These are phyloP conservation scores for Ameiurus melas DNA, from an alignment of 2,113 vertebrate genomes.

Conservation along the genomic window DNA sequence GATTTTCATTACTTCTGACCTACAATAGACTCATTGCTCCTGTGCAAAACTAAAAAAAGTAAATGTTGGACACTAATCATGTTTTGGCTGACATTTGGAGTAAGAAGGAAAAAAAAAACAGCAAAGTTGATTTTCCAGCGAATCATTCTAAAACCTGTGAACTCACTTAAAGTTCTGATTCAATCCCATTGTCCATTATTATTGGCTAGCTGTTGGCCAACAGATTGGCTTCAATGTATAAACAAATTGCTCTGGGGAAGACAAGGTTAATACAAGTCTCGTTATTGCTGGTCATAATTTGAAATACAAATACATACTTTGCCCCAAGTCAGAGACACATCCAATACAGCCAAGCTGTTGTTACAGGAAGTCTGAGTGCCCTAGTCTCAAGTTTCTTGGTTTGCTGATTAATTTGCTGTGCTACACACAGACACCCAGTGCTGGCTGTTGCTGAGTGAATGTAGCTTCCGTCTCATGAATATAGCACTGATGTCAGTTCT, in stretches of 20 bases:
- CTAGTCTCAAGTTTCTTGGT: slow-evolving; percentile 13
- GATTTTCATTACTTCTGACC: background rate
- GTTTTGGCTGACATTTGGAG: background rate
- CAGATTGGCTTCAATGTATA: background rate
- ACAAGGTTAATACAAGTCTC: background rate
- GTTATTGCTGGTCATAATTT: slow-evolving; percentile 35
- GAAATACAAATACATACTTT: background rate
- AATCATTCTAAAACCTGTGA: background rate
- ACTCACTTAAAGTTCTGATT: background rate
- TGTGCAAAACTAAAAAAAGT: no score
- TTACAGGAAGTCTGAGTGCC: background rate
- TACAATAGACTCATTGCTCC: background rate
- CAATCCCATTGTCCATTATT: background rate
- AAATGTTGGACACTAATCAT: background rate
- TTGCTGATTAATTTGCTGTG: slow-evolving; percentile 27
- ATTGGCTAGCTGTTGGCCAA: background rate
- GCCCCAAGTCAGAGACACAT: slow-evolving; percentile 19
- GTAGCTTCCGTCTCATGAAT: background rate
- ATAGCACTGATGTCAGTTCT: slow-evolving; percentile 49
- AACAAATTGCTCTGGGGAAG: background rate
- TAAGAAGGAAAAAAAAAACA: background rate
- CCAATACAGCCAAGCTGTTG: slow-evolving; percentile 15
- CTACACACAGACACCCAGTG: slow-evolving; percentile 7
- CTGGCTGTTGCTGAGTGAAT: background rate
- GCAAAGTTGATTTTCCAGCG: background rate